Conservation (phyloP, 2,797 vertebrate genomes). For the Otus scops region DNA sequence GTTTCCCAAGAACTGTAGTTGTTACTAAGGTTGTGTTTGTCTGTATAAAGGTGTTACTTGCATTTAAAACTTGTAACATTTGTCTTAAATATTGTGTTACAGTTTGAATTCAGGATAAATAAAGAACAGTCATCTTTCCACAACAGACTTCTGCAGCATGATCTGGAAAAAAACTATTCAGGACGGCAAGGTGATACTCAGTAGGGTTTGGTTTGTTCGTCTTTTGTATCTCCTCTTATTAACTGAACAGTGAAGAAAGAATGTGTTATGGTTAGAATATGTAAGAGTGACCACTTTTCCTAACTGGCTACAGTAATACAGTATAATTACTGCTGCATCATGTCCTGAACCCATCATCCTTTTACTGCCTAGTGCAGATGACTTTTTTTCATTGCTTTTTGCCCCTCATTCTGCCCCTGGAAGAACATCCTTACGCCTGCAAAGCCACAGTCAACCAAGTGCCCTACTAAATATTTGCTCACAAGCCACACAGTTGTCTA, state of each 20-base stretch:
- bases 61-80: not conserved
- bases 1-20: not conserved
- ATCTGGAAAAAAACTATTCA: conserved; percentile 77
- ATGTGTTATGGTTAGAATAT: not conserved
- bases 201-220: not conserved
- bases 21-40: not conserved
- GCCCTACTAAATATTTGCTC: accelerated
- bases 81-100: conserved; percentile 56
- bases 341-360: accelerated
- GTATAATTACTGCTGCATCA: not conserved
- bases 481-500: not conserved
- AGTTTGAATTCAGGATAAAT: conserved; percentile 80
- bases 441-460: not conserved
- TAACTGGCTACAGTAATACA: not conserved
- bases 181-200: conserved; percentile 75
- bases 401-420: accelerated
- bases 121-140: conserved; percentile 75
- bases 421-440: not conserved
- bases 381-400: not conserved
- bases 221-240: not conserved
- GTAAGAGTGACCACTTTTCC: not conserved
- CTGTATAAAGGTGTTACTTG: not conserved
- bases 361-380: not conserved
- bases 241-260: not conserved
- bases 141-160: conserved; percentile 76